Percentiles rank a stretch among this genome's conserved stretches.
Conservation (phyloP, 92 coral and sea anemone species). For the Galaxea fascicularis region DNA sequence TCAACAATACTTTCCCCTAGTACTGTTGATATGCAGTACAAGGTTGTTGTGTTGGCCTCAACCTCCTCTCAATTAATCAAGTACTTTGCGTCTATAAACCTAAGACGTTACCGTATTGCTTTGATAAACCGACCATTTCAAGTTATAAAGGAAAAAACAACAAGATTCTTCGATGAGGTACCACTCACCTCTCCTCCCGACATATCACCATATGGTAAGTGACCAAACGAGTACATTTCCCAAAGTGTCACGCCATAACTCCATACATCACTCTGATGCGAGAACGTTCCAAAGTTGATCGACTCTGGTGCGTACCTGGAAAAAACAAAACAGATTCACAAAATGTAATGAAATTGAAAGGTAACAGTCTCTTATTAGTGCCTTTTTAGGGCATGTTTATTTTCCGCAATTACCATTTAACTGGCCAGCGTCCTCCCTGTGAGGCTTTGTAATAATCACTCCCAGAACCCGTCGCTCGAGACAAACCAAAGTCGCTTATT, state of each 20-base stretch:
- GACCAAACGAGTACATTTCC: slow-evolving; percentile 99
- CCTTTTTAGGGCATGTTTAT: too few relatives aligned
- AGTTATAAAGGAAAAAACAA: too few relatives aligned
- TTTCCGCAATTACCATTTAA: slow-evolving; percentile 81
- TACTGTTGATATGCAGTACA: too few relatives aligned
- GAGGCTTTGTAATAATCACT: slow-evolving; percentile 97
- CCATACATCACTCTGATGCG: slow-evolving; percentile 99
- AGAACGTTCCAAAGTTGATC: slow-evolving; percentile 96
- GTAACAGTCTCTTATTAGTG: too few relatives aligned
- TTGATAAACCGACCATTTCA: too few relatives aligned
- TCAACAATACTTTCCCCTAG: too few relatives aligned
- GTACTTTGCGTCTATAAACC: too few relatives aligned
- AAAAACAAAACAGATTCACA: not conserved
- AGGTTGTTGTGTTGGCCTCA: too few relatives aligned
- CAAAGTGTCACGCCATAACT: slow-evolving; percentile 98
- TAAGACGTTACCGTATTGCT: too few relatives aligned
- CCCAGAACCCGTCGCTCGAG: slow-evolving; percentile 97
- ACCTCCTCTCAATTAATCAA: too few relatives aligned
- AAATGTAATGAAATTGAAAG: too few relatives aligned
- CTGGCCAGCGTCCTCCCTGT: slow-evolving; percentile 99
- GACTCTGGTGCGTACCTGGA: slow-evolving; percentile 99
- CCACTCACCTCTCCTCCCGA: slow-evolving; percentile 95
- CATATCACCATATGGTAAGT: slow-evolving; percentile 98
- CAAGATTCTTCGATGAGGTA: too few relatives aligned
- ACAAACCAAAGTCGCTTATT: slow-evolving; percentile 98